Evolutionary conservation across 2,797 vertebrate genomes (phyloP), one percentile per base, ranked within the genome.

Genomic region (Tamandua tetradactyla): DNA sequence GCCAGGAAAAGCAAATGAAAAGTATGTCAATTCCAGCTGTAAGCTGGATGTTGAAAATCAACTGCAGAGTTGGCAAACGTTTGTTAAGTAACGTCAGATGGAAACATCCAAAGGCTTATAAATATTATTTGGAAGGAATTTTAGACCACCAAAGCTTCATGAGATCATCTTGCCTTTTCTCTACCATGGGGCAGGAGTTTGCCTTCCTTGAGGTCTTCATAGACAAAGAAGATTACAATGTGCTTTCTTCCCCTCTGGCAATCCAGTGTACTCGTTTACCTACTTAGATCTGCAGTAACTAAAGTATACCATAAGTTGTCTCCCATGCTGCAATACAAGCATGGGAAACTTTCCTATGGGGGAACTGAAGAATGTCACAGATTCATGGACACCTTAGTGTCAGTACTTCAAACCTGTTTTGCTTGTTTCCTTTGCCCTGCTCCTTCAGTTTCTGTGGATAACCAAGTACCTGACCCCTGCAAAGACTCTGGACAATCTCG

Each of bases 71-170:
- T 15, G 10, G 12, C 47, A 68, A 62, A 92, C 7, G 20, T 35
- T 37, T 17, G n/a, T 12, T 59, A 59, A 55, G 14, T n/a, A 52
- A 69, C 44, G n/a, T 40, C 27, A 87, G 55, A 12, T 61, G 82
- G 76, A 27, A 68, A 32, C 18, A 71, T 78, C 14, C 52, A 57
- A 47, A 25, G 55, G 22, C 37, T n/a, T 55, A 59, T 22, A 35
- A 62, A 44, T 78, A 27, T 20, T 49, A 49, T 69, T 89, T 80
- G 86, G 86, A 83, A 95, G 69, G 49, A 25, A 89, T 42, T 87
- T 61, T 23, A 61, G 66, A 52, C 40, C 27, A 75, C 61, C 37
- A 80, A 40, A 86, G 27, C 32, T 40, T 79, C 44, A 15, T 11
- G 37, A 66, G 55, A 15, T 75, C 55, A 20, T 68, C 15, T 79